Base-by-base conservation (phyloP, 2,797 vertebrate genomes). In the Fundulus diaphanus region DNA sequence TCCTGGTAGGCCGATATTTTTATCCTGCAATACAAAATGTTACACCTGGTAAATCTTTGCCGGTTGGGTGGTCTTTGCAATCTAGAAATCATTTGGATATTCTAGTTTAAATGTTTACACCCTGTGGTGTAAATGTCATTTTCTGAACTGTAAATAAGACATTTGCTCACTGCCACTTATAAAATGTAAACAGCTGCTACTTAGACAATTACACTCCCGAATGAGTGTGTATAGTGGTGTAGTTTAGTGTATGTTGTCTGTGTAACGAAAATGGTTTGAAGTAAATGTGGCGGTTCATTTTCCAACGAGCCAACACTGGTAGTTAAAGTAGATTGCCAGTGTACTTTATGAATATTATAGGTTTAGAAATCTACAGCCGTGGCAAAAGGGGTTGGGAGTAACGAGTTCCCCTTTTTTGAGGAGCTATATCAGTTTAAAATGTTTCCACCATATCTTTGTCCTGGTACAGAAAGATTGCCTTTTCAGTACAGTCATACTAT, bases 61-160 rank as follows among this genome's bases (percentile, higher is more conserved):
- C 51, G 29, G 24, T 61, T 70, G 77, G 61, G 51, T 48, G 12
- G 20, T 77, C 72, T 72, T 29, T 3, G 9, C 65, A 61, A n/a
- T 49, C 22, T 0, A 29, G 40, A 66, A 69, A 81, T 68, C 18
- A n/a, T 61, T 49, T 67, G 63, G 76, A 46, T 63, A 49, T 42
- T 65, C 56, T 20, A 68, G n/a, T 73, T 70, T 33, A 11, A 79
- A 33, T 67, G 52, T 67, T 70, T 72, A 59, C 46, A 63, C 51
- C 59, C 44, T 59, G 70, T 68, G 52, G 71, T 71, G 70, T 49
- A 51, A 68, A 57, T 70, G 44, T 12, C 61, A 37, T 69, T 78
- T 42, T 68, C 22, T 72, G 12, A n/a, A 29, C 33, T 46, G 16
- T 13, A 74, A 54, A 72, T 49, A 54, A n/a, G 68, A 75, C 0